Evolutionary conservation across 2,888 invertebrate species (phyloP).

Genomic region (Nomada fucata): DNA sequence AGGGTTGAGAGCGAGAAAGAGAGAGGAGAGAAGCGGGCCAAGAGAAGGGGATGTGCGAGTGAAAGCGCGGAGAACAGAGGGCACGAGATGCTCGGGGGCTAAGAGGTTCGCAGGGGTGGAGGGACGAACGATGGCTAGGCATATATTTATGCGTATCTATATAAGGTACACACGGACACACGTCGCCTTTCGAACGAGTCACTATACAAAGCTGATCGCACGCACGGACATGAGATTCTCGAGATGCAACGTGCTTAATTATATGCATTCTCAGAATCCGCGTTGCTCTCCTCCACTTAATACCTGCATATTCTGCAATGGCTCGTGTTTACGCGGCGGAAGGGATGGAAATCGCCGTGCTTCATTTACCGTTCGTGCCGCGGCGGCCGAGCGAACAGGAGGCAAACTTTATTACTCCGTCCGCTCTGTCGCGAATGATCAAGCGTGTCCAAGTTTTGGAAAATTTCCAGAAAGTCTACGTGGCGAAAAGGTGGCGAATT

Average conservation of each 20-base stretch:
- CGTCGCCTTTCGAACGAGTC: conserved; percentile 53
- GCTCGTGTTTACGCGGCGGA: conserved; percentile 70
- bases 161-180: conserved; percentile 62
- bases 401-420: conserved; percentile 23
- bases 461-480: conserved; percentile 51
- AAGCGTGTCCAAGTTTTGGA: conserved; percentile 42
- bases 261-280: conserved; percentile 81
- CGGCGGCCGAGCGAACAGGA: conserved; percentile 65
- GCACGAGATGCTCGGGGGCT: conserved; percentile 46
- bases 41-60: neutral
- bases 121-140: conserved; percentile 60
- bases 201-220: conserved; percentile 50
- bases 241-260: conserved; percentile 77
- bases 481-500: conserved; percentile 67
- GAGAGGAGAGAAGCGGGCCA: neutral
- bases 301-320: conserved; percentile 73
- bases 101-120: conserved; percentile 45
- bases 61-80: conserved; percentile 31
- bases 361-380: conserved; percentile 73
- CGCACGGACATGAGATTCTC: conserved; percentile 55
- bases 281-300: conserved; percentile 75
- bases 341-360: conserved; percentile 57
- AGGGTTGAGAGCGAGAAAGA: conserved; percentile 31
- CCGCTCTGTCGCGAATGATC: conserved; percentile 38
- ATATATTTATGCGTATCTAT: conserved; percentile 68